Evolutionary conservation across 2,797 vertebrate species (phyloP), one percentile per base, ranked within the genome.

Genomic region (Spinibarbus caldwelli): DNA sequence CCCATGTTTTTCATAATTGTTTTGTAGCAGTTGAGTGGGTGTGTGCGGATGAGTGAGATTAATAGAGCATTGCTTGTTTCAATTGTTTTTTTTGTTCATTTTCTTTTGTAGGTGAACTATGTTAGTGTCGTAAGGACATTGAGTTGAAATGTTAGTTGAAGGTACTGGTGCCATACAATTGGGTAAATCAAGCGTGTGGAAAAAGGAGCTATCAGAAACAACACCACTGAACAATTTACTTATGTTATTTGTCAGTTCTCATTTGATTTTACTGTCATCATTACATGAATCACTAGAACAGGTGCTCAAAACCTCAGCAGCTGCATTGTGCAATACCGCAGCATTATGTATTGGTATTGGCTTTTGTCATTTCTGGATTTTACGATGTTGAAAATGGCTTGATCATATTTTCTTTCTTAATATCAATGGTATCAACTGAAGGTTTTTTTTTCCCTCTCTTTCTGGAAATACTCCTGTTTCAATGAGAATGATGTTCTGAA

Each of bases 271-370:
- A 34, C 15, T 76, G 57, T 84, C 17, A 36, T 68, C 62, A 14
- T 72, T 81, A 36, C 68, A 23, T 54, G 36, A 80, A 47, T 93
- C 88, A 84, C 91, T 96, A 95, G 92, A 94, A 97, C 96, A 97
- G 97, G 96, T 97, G 97, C 97, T 98, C 95, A 95, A 97, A 96
- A 89, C 94, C 96, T 96, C 97, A 97, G 95, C 95, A 96, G 94
- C 97, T 97, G 87, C 84, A 78, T 86, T 85, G 83, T 79, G 82
- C 80, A 57, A 43, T 43, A 78, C 57, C 11, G 84, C 97, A 94
- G 96, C 96, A 96, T 96, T 97, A 96, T 95, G 96, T 98, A 98
- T 97, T 98, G 98, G 97, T 98, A 99, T 99, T 99, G 98, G 97
- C 97, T 99, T 80, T 98, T 97, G 97, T 98, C 98, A 97, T 98